Evolutionary conservation across 2,888 invertebrate genomes (phyloP).

Genomic region (Piscicola geometra): DNA sequence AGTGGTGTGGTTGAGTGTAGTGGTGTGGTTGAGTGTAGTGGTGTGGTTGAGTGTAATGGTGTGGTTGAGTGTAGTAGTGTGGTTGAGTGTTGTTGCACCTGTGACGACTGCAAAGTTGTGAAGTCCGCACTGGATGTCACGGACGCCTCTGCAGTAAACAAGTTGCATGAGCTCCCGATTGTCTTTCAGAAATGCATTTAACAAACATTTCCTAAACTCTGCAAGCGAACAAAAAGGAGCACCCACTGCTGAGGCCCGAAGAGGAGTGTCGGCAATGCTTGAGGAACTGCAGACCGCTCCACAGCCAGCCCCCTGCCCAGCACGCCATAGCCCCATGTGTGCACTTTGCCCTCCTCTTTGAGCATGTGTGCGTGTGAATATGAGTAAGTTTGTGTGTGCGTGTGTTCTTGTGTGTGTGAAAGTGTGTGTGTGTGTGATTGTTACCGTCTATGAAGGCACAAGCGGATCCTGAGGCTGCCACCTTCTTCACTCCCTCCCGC

Average conservation of each 20-base stretch:
- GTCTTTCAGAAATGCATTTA: neutral
- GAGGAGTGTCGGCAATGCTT: conserved; percentile 70
- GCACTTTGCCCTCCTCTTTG: conserved; percentile 72
- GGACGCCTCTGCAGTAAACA: too few relatives aligned
- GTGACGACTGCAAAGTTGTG: conserved; percentile 77
- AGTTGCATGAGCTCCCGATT: too few relatives aligned
- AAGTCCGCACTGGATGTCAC: conserved; percentile 51
- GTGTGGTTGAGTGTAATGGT: too few relatives aligned
- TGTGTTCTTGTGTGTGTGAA: neutral
- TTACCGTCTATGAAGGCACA: conserved; percentile 77
- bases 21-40: too few relatives aligned
- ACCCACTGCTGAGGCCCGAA: conserved; percentile 61
- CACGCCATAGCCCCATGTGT: conserved; percentile 88
- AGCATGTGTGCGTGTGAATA: neutral
- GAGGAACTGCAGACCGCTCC: conserved; percentile 65
- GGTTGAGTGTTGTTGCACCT: too few relatives aligned
- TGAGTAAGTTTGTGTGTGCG: neutral
- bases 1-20: too few relatives aligned
- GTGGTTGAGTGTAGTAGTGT: too few relatives aligned
- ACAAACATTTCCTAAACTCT: too few relatives aligned
- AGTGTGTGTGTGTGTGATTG: neutral
- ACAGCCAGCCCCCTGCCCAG: conserved; percentile 81
- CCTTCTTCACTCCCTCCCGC: conserved; percentile 71
- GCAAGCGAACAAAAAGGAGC: too few relatives aligned
- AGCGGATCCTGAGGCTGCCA: conserved; percentile 80